phyloP scores from a whole-genome alignment of 2,888 invertebrate species.

The Aleiodes leptofemur region DNA sequence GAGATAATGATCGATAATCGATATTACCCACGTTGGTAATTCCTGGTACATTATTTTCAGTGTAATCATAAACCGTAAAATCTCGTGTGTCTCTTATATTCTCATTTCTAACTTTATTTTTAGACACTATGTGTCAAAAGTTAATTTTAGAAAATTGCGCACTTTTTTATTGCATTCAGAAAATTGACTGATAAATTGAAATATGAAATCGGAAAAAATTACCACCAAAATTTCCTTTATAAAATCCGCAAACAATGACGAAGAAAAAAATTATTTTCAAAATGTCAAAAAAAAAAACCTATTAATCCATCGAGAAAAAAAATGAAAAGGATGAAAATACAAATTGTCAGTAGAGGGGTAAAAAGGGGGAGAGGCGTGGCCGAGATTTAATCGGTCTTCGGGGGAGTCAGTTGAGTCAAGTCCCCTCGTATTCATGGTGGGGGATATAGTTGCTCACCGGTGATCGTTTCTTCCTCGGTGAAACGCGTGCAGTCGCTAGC shows the following conservation, averaged over 20 bases:
- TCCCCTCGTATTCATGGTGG: slow-evolving; percentile 53
- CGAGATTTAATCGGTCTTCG: slow-evolving; percentile 67
- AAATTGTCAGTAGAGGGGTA: slow-evolving; percentile 64
- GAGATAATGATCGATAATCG: slow-evolving; percentile 36
- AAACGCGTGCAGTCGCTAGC: slow-evolving; percentile 73
- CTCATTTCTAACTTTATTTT: too few relatives aligned
- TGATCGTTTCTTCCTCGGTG: slow-evolving; percentile 68
- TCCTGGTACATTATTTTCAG: slow-evolving; percentile 18
- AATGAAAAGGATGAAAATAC: slow-evolving; percentile 44
- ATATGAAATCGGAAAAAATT: too few relatives aligned
- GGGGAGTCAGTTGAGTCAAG: slow-evolving; percentile 61
- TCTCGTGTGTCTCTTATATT: too few relatives aligned
- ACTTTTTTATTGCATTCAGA: too few relatives aligned
- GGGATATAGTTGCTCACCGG: slow-evolving; percentile 54
- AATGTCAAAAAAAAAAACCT: not conserved
- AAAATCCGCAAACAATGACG: not conserved
- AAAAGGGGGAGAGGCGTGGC: slow-evolving; percentile 51
- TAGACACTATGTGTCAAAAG: too few relatives aligned
- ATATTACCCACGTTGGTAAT: slow-evolving; percentile 1
- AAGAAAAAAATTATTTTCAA: not conserved
- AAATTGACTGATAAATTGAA: too few relatives aligned
- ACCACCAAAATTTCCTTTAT: too few relatives aligned
- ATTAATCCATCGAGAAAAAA: slow-evolving; percentile 5
- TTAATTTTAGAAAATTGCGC: too few relatives aligned
- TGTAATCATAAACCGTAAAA: slow-evolving; percentile 15